These are phyloP conservation scores for Spisula solida DNA, from an alignment of 2,888 invertebrate species.

Conservation along the genomic window DNA sequence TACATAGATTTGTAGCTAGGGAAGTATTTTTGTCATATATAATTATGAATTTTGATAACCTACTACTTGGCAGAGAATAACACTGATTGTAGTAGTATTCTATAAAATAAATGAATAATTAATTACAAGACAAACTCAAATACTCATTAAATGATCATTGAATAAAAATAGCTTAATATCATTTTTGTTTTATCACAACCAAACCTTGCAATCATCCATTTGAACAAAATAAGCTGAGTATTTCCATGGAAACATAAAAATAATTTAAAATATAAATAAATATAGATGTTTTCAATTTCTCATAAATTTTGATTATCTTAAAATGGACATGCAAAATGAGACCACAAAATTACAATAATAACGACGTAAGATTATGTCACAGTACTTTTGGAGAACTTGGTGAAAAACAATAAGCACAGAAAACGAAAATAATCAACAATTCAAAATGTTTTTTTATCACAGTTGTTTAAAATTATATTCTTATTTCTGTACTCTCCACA, in stretches of 20 bases:
- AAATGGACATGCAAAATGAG: background rate
- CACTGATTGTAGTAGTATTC: too few species aligned
- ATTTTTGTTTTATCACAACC: background rate
- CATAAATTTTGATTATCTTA: slow-evolving; percentile 1
- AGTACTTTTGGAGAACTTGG: background rate
- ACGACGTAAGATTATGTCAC: background rate
- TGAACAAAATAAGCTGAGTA: slow-evolving; percentile 1
- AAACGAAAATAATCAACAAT: background rate
- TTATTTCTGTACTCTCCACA: background rate
- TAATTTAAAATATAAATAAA: slow-evolving; percentile 8
- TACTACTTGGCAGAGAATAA: too few species aligned
- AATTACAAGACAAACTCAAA: background rate
- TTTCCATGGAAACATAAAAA: background rate
- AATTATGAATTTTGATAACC: too few species aligned
- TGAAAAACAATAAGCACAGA: background rate
- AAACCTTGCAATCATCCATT: background rate
- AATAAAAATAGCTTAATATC: background rate
- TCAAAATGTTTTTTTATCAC: background rate
- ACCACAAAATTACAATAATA: background rate
- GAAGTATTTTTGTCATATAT: too few species aligned
- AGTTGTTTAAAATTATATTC: background rate
- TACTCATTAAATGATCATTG: background rate
- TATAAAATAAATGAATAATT: too few species aligned
- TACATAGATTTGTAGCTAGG: too few species aligned
- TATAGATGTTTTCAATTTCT: background rate